These are phyloP conservation scores for Acyrthosiphon pisum DNA, from an alignment of 1,140 invertebrate species.

Conservation along the genomic window DNA sequence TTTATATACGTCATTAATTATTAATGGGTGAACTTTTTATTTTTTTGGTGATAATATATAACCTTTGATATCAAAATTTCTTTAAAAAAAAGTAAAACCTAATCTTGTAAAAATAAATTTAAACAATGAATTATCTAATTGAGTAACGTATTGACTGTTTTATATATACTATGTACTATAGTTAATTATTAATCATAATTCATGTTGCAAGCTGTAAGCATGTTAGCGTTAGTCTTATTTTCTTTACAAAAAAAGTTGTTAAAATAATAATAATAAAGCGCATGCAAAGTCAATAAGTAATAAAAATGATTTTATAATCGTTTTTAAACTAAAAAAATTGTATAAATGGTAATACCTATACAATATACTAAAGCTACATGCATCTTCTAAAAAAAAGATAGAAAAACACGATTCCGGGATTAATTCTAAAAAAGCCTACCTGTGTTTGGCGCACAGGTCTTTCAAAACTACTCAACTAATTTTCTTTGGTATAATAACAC, in stretches of 20 bases:
- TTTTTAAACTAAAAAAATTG: not conserved
- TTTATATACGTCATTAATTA: not conserved
- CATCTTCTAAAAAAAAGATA: not conserved
- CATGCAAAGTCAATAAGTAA: not conserved
- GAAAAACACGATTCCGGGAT: not conserved
- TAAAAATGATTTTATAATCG: not conserved
- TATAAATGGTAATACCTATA: not conserved
- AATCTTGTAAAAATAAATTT: not conserved
- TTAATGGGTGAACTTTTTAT: not conserved
- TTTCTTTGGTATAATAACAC: slow-evolving; percentile 21
- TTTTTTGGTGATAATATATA: not conserved
- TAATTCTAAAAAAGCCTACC: slow-evolving; percentile 30
- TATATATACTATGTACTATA: not conserved
- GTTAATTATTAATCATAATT: not conserved
- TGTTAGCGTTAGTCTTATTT: not conserved
- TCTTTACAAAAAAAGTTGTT: not conserved
- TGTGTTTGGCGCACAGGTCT: slow-evolving; percentile 56
- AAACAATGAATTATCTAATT: not conserved
- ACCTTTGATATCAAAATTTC: not conserved
- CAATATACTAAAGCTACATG: slow-evolving; percentile 21
- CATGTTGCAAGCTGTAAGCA: not conserved
- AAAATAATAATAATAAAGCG: not conserved
- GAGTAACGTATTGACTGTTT: not conserved
- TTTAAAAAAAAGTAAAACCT: not conserved
- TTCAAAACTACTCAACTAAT: slow-evolving; percentile 47